A percentile compares a stretch with the other conserved stretches of the same genome.
Evolutionary conservation across 2,888 invertebrate genomes (phyloP).

Genomic region (Pseudococcus viburni): DNA sequence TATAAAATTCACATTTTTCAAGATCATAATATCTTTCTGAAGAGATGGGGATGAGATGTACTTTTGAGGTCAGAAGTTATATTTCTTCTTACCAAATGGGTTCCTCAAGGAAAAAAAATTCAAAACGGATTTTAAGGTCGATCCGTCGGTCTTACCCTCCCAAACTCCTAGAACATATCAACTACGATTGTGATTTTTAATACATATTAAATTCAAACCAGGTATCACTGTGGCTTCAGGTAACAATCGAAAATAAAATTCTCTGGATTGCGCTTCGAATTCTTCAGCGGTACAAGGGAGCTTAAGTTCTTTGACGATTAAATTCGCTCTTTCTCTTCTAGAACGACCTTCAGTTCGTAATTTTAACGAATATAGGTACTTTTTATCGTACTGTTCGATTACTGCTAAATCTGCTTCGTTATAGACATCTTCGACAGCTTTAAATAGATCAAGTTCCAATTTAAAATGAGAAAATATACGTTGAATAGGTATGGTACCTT

Average conservation of each 20-base stretch:
- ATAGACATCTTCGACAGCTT: conserved; percentile 88
- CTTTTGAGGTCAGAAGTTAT: too few relatives aligned
- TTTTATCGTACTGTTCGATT: conserved; percentile 81
- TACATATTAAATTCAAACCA: conserved; percentile 73
- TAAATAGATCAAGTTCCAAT: not conserved
- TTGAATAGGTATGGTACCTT: too few relatives aligned
- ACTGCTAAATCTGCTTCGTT: conserved; percentile 81
- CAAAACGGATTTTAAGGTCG: too few relatives aligned
- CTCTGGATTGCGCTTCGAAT: conserved; percentile 77
- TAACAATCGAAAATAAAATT: conserved; percentile 77
- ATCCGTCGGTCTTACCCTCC: too few relatives aligned
- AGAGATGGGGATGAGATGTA: too few relatives aligned
- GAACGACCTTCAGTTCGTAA: conserved; percentile 83
- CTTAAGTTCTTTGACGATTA: conserved; percentile 78
- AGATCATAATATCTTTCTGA: too few relatives aligned
- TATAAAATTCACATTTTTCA: too few relatives aligned
- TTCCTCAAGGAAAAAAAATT: too few relatives aligned
- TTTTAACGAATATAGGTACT: conserved; percentile 85
- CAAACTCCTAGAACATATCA: too few relatives aligned
- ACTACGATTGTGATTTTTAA: too few relatives aligned
- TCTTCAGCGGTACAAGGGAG: conserved; percentile 80
- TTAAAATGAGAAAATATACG: too few relatives aligned
- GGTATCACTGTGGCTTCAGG: conserved; percentile 78
- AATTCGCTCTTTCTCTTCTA: conserved; percentile 79
- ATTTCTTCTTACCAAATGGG: too few relatives aligned